phyloP scores from a whole-genome alignment of 2,888 invertebrate species.

The Temnothorax ravouxi region DNA sequence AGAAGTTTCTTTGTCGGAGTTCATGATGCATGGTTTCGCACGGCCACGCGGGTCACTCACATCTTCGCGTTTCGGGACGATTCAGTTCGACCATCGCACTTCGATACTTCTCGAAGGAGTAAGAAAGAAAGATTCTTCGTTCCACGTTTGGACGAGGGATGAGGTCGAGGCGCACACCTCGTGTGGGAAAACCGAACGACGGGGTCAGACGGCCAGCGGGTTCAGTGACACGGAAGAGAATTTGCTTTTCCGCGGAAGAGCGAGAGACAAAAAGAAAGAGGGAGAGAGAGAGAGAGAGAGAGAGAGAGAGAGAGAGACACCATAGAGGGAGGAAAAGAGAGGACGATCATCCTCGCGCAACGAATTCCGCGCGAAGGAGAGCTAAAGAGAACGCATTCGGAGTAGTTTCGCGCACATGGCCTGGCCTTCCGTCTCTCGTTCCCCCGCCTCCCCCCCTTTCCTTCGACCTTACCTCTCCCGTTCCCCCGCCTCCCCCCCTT shows the following conservation, averaged over 20 bases:
- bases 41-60: not conserved
- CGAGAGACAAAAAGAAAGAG: constrained; percentile 48
- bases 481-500: constrained; percentile 55
- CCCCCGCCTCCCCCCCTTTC: constrained; percentile 7
- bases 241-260: constrained; percentile 79
- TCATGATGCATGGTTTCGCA: not conserved
- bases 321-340: constrained; percentile 16
- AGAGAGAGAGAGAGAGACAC: too few relatives aligned
- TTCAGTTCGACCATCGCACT: constrained; percentile 9
- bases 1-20: not conserved
- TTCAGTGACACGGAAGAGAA: constrained; percentile 84
- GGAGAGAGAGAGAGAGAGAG: constrained; percentile 34
- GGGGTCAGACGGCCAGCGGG: constrained; percentile 83
- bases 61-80: not conserved
- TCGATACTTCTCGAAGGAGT: constrained; percentile 36
- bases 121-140: not conserved
- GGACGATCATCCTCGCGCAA: constrained; percentile 70
- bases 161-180: constrained; percentile 80
- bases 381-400: constrained; percentile 58
- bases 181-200: constrained; percentile 84
- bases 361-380: constrained; percentile 72
- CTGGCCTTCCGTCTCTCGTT: constrained; percentile 41
- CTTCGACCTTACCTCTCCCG: constrained; percentile 29
- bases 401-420: constrained; percentile 77
- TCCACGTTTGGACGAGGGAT: constrained; percentile 64